These are phyloP conservation scores for Camelus bactrianus DNA, from an alignment of 2,113 vertebrate genomes.

Conservation along the genomic window DNA sequence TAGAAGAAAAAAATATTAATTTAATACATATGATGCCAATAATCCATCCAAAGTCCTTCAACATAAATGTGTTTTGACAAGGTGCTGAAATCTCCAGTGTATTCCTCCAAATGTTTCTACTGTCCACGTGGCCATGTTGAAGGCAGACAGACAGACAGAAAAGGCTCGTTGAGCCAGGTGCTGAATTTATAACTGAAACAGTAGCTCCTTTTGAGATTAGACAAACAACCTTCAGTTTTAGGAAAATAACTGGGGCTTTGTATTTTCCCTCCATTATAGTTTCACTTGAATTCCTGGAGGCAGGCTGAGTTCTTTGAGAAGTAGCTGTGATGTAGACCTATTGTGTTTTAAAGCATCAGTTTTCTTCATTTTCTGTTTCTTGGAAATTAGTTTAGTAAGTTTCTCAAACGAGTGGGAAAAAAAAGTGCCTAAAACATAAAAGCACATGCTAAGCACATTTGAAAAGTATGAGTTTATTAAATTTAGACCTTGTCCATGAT, in stretches of 20 bases:
- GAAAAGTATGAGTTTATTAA: background rate
- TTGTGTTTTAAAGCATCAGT: background rate
- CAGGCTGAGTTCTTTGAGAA: background rate
- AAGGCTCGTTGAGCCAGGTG: background rate
- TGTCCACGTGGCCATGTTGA: background rate
- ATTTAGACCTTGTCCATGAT: background rate
- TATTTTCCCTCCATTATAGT: background rate
- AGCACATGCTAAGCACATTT: background rate
- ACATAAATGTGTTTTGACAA: conserved; percentile 33
- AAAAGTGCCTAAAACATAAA: background rate
- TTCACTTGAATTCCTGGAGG: background rate
- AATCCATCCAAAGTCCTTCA: background rate
- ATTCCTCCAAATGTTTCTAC: background rate
- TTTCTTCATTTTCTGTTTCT: background rate
- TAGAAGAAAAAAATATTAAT: background rate
- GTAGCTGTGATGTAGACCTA: background rate
- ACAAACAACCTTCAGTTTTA: background rate
- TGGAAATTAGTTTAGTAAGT: background rate
- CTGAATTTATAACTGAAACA: background rate
- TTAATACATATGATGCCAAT: background rate
- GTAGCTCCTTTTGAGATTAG: background rate
- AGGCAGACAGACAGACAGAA: background rate
- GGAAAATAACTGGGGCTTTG: background rate
- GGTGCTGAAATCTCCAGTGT: background rate
- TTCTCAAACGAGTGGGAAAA: background rate